Conservation (phyloP, 2,797 vertebrate species). For the Rhinogobio ventralis region DNA sequence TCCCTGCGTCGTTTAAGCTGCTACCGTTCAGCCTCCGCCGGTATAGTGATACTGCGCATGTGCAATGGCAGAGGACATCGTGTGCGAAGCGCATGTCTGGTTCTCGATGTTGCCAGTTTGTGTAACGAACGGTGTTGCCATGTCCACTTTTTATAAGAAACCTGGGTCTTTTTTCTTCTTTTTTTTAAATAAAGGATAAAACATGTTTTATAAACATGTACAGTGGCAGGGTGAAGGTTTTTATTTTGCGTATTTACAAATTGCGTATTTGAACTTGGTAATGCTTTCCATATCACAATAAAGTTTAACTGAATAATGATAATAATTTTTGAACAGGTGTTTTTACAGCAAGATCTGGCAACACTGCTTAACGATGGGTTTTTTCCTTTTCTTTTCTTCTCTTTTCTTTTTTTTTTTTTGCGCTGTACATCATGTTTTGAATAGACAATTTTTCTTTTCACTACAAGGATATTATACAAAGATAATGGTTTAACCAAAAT, state of each 20-base stretch:
- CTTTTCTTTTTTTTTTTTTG: rapidly evolving
- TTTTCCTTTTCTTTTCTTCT: rapidly evolving
- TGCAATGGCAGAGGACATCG: conserved; percentile 38
- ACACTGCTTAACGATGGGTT: not conserved
- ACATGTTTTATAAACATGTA: not conserved
- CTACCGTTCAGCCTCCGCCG: conserved; percentile 74
- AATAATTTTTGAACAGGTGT: not conserved
- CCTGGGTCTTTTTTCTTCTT: not conserved
- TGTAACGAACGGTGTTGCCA: conserved; percentile 20
- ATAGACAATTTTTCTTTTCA: not conserved
- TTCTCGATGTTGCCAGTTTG: conserved; percentile 34
- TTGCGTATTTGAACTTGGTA: not conserved
- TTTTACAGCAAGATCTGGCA: not conserved
- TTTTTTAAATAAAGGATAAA: not conserved
- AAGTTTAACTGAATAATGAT: not conserved
- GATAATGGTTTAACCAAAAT: not conserved
- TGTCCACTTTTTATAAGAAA: not conserved
- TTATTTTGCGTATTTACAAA: not conserved
- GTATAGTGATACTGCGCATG: conserved; percentile 78
- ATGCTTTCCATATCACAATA: not conserved
- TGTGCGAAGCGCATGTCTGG: conserved; percentile 52
- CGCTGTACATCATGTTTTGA: not conserved
- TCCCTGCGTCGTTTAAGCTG: conserved; percentile 75
- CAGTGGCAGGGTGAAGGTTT: not conserved
- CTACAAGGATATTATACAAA: not conserved